Conservation (phyloP, 2,797 vertebrate genomes). For the Periophthalmus magnuspinnatus region DNA sequence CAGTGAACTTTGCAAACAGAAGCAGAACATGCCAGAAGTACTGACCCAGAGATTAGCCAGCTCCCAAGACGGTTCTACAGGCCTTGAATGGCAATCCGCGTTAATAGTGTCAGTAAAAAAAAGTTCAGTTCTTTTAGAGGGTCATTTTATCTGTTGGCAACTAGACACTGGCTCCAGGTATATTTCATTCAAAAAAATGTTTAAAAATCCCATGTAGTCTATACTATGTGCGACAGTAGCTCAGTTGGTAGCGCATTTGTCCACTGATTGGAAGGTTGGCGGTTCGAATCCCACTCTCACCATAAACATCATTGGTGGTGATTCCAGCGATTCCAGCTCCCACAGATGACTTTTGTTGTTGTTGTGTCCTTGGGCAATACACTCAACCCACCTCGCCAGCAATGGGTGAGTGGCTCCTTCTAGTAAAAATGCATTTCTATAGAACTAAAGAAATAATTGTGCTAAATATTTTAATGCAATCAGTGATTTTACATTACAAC, state of each 20-base stretch:
- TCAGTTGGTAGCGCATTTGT: no score
- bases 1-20: conserved; percentile 93
- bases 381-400: no score
- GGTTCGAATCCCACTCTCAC: no score
- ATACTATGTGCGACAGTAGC: neutral
- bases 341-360: no score
- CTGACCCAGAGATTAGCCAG: conserved; percentile 37
- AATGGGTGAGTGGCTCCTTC: no score
- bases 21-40: conserved; percentile 86
- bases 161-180: neutral
- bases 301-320: no score
- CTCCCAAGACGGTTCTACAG: conserved; percentile 18
- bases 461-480: neutral
- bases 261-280: no score
- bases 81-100: neutral
- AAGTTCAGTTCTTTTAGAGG: neutral
- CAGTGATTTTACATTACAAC: no score
- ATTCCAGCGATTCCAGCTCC: no score
- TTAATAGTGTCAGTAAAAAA: neutral
- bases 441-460: neutral
- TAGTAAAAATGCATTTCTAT: neutral
- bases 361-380: no score
- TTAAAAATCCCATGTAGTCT: neutral
- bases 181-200: neutral
- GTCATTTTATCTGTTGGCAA: neutral